Base-by-base conservation (phyloP, 2,888 invertebrate species). In the Caenorhabditis sp. region DNA sequence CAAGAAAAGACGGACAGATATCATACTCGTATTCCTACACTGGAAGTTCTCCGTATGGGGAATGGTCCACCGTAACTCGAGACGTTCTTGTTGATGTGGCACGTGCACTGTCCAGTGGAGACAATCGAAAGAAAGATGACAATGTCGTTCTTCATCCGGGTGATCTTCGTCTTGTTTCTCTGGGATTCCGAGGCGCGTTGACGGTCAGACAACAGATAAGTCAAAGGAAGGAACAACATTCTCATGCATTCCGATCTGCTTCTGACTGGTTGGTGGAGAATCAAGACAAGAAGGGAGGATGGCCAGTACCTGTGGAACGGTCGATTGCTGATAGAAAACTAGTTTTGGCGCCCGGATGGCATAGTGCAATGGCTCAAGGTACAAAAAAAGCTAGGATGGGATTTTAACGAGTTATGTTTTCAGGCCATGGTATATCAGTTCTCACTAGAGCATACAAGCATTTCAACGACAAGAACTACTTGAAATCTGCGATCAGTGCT, bases 321-420 rank as follows among this genome's bases (percentile, higher is more conserved):
- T 66, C 86, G 14, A 88, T 90, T 35, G 91, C 95, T 94, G 93
- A 94, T 95, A 95, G 95, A 28, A 95, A 95, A 93, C 94, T 95
- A 8, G 95, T 95, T 88, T 94, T 98, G 63, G 94, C 94, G 88
- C 95, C 96, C 1, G 97, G 97, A 81, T 97, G 97, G 97, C 95
- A 97, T 93, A 98, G 97, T 0, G 96, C 98, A 0, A 99, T 99
- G 99, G 97, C 96, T 2, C 98, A 99, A 93, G 63, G 69, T 69
- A 41, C 7, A 3, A 8, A 41, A 14, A 41, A 24, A 63, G 3
- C 10, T 10, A 10, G 22, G 35, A 24, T 47, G n/a, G n/a, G 19
- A 7, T 54, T 54, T 12, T 54, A 19, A 16, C 14, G 2, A 3
- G 2, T 59, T 35, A 1, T 28, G 6, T 31, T 54, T 54, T 56